Evolutionary conservation across 1,140 invertebrate genomes (phyloP).

Genomic region (Teleogryllus occipitalis): DNA sequence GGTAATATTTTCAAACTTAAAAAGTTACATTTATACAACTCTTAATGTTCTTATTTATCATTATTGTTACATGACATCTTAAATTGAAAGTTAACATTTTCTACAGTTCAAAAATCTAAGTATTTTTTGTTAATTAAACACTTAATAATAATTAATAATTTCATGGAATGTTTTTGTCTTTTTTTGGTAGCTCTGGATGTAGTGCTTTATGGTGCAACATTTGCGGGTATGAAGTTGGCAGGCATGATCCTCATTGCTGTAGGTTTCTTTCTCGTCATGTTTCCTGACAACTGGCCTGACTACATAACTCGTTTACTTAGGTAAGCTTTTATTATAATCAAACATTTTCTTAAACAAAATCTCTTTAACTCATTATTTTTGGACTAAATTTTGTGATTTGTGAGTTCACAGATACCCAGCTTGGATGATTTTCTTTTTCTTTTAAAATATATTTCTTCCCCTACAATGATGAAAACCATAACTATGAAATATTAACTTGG

Average conservation of each 20-base stretch:
- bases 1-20: too few relatives aligned
- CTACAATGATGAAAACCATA: too few relatives aligned
- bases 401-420: too few relatives aligned
- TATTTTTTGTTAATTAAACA: background rate
- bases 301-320: conserved; percentile 81
- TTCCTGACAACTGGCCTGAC: conserved; percentile 92
- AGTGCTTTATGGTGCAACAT: conserved; percentile 71
- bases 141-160: background rate
- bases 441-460: too few relatives aligned
- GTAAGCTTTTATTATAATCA: conserved; percentile 41
- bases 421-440: too few relatives aligned
- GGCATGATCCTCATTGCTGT: conserved; percentile 84
- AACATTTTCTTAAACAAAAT: too few relatives aligned
- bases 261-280: conserved; percentile 87
- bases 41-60: too few relatives aligned
- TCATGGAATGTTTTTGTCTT: background rate
- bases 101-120: background rate
- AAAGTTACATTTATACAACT: too few relatives aligned
- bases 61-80: background rate
- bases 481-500: too few relatives aligned
- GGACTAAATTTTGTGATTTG: too few relatives aligned
- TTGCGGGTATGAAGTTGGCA: conserved; percentile 88
- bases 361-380: too few relatives aligned
- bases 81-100: background rate
- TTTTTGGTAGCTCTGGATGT: conserved; percentile 71